phyloP scores from a whole-genome alignment of 1,140 invertebrate genomes.

The Drosophila pandora region DNA sequence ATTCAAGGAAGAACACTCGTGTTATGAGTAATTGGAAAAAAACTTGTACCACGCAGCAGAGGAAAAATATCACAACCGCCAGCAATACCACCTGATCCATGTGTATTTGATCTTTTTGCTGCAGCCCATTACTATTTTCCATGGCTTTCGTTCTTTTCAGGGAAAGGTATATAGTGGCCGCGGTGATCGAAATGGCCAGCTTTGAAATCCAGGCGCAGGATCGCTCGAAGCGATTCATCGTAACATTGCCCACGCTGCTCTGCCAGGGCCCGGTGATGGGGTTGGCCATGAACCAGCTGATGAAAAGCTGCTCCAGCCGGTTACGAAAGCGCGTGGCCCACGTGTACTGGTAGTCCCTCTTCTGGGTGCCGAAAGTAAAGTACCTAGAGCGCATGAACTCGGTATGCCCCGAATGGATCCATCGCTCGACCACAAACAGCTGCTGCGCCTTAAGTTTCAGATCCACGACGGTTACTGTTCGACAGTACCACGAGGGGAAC shows the following conservation, averaged over 20 bases:
- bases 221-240: slow-evolving; percentile 32
- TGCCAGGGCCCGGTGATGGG: slow-evolving; percentile 36
- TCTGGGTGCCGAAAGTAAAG: neutral
- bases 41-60: slow-evolving; percentile 4
- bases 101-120: neutral
- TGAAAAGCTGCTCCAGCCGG: neutral
- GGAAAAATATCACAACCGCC: neutral
- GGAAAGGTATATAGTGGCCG: slow-evolving; percentile 11
- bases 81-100: neutral
- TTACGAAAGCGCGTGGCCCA: slow-evolving; percentile 20
- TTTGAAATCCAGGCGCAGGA: slow-evolving; percentile 29
- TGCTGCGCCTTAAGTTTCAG: slow-evolving; percentile 7
- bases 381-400: slow-evolving; percentile 19
- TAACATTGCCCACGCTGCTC: neutral
- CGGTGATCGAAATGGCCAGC: slow-evolving; percentile 1
- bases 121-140: neutral
- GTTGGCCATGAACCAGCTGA: slow-evolving; percentile 22
- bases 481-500: slow-evolving; percentile 47
- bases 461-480: slow-evolving; percentile 24
- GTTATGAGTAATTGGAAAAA: slow-evolving; percentile 9
- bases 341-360: neutral
- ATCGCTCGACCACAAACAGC: slow-evolving; percentile 24
- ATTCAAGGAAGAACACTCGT: neutral
- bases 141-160: neutral
- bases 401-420: slow-evolving; percentile 21